Evolutionary conservation across 2,888 invertebrate genomes (phyloP).

Genomic region (Oscheius sp.): DNA sequence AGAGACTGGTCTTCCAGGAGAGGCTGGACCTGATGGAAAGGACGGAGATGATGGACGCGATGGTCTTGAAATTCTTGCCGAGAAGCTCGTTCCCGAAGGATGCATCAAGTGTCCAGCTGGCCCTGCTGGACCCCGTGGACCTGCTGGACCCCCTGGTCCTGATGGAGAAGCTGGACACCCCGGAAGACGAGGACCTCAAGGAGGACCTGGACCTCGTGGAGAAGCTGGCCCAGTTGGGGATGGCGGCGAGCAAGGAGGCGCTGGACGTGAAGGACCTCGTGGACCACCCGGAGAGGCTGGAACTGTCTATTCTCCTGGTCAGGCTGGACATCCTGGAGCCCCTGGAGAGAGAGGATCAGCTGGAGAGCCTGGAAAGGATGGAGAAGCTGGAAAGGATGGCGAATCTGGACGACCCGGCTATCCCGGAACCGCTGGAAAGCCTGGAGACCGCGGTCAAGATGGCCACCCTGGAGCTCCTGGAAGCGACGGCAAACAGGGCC

Average conservation of each 20-base stretch:
- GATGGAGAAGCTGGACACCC: slow-evolving; percentile 54
- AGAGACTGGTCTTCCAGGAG: slow-evolving; percentile 50
- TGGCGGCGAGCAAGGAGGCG: slow-evolving; percentile 42
- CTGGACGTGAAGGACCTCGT: slow-evolving; percentile 51
- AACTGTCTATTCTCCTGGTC: slow-evolving; percentile 39
- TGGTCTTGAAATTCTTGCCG: slow-evolving; percentile 37
- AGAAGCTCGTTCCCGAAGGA: slow-evolving; percentile 37
- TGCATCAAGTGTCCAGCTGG: slow-evolving; percentile 62
- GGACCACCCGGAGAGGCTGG: slow-evolving; percentile 55
- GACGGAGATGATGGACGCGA: slow-evolving; percentile 40
- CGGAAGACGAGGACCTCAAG: slow-evolving; percentile 54
- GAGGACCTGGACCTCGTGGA: slow-evolving; percentile 55
- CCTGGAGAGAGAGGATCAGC: slow-evolving; percentile 43
- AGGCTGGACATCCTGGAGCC: slow-evolving; percentile 40
- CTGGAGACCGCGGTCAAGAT: slow-evolving; percentile 41
- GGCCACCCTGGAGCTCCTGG: slow-evolving; percentile 43
- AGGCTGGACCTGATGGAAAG: slow-evolving; percentile 52
- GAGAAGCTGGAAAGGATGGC: slow-evolving; percentile 39
- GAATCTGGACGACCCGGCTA: slow-evolving; percentile 39
- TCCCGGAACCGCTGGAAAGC: slow-evolving; percentile 43
- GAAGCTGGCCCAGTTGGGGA: slow-evolving; percentile 54
- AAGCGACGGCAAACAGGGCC: slow-evolving; percentile 41
- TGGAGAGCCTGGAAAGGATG: slow-evolving; percentile 42
- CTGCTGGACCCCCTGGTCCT: slow-evolving; percentile 54
- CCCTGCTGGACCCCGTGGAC: slow-evolving; percentile 59